Percentiles rank a stretch among this genome's conserved stretches.
phyloP scores from a whole-genome alignment of 2,113 vertebrate genomes.

The Oophaga pumilio region DNA sequence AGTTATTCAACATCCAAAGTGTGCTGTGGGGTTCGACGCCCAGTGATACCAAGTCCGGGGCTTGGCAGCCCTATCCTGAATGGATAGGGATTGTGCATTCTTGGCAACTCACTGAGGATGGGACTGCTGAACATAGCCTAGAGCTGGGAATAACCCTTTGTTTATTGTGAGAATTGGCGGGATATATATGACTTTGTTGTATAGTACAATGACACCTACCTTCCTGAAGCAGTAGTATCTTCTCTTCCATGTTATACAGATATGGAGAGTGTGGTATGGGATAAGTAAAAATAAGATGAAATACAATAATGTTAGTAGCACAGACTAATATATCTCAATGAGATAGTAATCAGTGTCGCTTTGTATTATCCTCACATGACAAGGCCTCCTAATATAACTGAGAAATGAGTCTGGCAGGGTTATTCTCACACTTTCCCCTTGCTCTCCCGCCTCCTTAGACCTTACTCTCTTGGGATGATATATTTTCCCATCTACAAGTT shows the following conservation, averaged over 20 bases:
- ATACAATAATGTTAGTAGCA: background rate
- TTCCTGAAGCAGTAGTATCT: background rate
- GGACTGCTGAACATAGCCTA: no score
- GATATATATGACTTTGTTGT: no score
- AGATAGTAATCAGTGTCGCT: background rate
- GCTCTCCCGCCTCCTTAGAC: slow-evolving; percentile 29
- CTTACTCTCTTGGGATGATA: slow-evolving; percentile 58
- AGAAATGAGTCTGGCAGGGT: slow-evolving; percentile 41
- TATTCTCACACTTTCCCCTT: slow-evolving; percentile 54
- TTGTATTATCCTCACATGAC: slow-evolving; percentile 6
- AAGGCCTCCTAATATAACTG: slow-evolving; percentile 3
- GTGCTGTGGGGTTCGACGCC: no score
- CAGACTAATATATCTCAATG: background rate
- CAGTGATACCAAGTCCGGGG: no score
- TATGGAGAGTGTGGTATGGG: background rate
- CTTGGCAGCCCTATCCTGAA: no score
- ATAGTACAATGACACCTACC: no score
- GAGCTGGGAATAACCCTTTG: no score
- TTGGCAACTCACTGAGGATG: no score
- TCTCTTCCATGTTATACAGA: background rate
- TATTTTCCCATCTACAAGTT: slow-evolving; percentile 34
- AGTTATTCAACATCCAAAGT: no score
- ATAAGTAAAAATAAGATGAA: background rate
- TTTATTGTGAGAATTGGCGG: no score
- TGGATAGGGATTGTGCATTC: no score